A percentile compares a stretch with the other conserved stretches of the same genome.
Conservation (phyloP, 2,888 invertebrate genomes). For the Polymixis flavicincta region DNA sequence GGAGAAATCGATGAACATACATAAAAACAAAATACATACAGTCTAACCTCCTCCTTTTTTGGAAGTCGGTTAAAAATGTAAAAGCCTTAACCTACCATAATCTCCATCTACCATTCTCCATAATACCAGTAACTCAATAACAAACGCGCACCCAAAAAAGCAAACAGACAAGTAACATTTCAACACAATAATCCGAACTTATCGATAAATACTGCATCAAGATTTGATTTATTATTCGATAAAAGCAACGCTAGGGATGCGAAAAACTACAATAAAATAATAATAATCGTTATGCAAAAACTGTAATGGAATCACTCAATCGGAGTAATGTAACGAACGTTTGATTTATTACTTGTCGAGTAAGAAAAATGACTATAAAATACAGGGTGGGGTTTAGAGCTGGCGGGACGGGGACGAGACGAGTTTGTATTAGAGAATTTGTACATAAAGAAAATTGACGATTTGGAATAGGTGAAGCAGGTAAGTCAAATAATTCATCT, state of each 20-base stretch:
- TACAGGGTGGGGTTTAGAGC: conserved; percentile 72
- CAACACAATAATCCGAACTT: conserved; percentile 35
- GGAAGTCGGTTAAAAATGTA: not conserved
- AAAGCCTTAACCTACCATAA: conserved; percentile 10
- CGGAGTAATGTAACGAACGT: conserved; percentile 87
- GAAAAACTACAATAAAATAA: conserved; percentile 68
- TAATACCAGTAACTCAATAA: conserved; percentile 16
- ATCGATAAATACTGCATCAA: conserved; percentile 57
- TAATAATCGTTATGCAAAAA: conserved; percentile 87
- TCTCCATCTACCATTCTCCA: too few relatives aligned
- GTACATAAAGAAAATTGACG: not conserved
- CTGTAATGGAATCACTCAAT: conserved; percentile 89
- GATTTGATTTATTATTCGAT: conserved; percentile 66
- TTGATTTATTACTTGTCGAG: conserved; percentile 87
- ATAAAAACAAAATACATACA: too few relatives aligned
- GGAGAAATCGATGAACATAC: too few relatives aligned
- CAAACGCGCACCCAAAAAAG: conserved; percentile 7
- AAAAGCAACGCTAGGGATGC: conserved; percentile 62
- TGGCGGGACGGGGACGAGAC: conserved; percentile 70
- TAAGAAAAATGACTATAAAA: conserved; percentile 89
- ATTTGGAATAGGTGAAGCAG: not conserved
- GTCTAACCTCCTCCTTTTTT: too few relatives aligned
- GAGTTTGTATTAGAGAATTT: too few relatives aligned
- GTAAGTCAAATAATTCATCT: not conserved
- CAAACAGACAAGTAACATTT: conserved; percentile 29